phyloP scores from a whole-genome alignment of 1,140 invertebrate genomes.

The Brachionus sp. region DNA sequence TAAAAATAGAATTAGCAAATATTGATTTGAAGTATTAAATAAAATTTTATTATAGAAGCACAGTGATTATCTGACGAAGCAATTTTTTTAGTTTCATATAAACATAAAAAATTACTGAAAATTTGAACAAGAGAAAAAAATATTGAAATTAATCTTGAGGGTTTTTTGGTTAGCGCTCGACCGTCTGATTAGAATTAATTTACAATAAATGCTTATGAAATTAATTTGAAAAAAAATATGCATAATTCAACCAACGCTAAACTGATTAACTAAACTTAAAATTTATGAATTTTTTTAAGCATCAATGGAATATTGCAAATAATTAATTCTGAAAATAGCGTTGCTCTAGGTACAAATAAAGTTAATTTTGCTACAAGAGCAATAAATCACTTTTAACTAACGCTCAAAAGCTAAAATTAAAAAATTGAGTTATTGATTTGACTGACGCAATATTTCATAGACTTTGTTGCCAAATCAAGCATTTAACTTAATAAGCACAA shows the following conservation, averaged over 20 bases:
- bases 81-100: not conserved
- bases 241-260: not conserved
- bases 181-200: not conserved
- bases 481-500: too few species aligned
- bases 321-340: not conserved
- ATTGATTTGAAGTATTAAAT: conserved; percentile 5
- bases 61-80: not conserved
- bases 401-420: not conserved
- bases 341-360: not conserved
- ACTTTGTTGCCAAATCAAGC: too few species aligned
- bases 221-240: not conserved
- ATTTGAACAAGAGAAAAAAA: not conserved
- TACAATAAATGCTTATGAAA: not conserved
- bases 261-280: not conserved
- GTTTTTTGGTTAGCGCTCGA: not conserved
- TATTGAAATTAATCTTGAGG: not conserved
- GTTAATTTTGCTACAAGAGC: not conserved
- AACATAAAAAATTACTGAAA: conserved; percentile 6
- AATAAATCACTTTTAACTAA: not conserved
- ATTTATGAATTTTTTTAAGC: not conserved
- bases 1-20: not conserved
- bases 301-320: not conserved
- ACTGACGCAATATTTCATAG: too few species aligned
- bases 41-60: not conserved
- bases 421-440: too few species aligned